A percentile compares a stretch with the other conserved stretches of the same genome.
These are phyloP conservation scores for Psylliodes chrysocephalus DNA, from an alignment of 2,888 invertebrate species.

Conservation along the genomic window DNA sequence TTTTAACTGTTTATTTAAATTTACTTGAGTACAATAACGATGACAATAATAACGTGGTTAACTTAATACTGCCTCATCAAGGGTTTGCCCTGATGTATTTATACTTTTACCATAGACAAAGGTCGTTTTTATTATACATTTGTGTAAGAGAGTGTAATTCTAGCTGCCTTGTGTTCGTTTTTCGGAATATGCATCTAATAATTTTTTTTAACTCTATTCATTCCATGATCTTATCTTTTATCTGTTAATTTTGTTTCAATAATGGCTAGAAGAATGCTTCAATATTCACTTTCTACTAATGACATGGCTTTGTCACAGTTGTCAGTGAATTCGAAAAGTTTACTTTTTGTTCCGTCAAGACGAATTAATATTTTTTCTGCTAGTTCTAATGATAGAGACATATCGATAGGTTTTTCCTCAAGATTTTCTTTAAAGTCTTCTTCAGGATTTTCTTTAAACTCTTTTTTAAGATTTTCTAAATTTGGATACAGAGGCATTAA, in stretches of 20 bases:
- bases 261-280: conserved; percentile 39
- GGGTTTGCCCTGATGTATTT: too few relatives aligned
- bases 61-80: too few relatives aligned
- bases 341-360: conserved; percentile 40
- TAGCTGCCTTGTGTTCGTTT: conserved; percentile 40
- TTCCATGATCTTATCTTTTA: conserved; percentile 42
- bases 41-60: too few relatives aligned
- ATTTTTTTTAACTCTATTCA: conserved; percentile 38
- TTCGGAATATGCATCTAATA: conserved; percentile 42
- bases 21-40: too few relatives aligned
- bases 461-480: background rate
- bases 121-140: conserved; percentile 39
- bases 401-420: background rate
- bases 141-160: conserved; percentile 48
- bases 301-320: conserved; percentile 31
- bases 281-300: conserved; percentile 33
- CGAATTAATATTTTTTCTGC: conserved; percentile 34
- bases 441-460: background rate
- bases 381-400: conserved; percentile 30
- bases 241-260: conserved; percentile 48
- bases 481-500: background rate
- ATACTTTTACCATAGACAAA: too few relatives aligned
- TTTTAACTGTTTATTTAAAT: too few relatives aligned
- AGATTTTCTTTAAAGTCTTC: background rate
- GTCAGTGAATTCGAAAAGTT: conserved; percentile 36